Conservation (phyloP, 2,888 invertebrate species). For the Scaptomyza flava region DNA sequence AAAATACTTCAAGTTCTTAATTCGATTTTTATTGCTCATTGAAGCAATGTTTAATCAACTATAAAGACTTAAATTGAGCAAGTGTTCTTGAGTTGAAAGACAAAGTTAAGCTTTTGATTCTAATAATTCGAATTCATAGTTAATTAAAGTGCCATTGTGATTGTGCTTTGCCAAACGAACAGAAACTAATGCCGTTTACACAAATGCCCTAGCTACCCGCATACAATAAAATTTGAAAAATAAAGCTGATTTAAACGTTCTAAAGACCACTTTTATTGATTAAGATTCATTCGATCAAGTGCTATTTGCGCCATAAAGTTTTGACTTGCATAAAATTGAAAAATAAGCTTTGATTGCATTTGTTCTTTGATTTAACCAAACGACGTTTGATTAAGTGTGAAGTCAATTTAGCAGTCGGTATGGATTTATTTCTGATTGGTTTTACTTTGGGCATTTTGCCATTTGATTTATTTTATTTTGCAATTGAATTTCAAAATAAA, state of each 20-base stretch:
- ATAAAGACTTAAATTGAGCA: neutral
- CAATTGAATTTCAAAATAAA: conserved; percentile 50
- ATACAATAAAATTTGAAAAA: too few species aligned
- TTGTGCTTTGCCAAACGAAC: neutral
- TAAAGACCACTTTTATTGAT: neutral
- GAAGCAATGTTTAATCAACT: neutral
- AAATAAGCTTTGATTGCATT: conserved; percentile 7
- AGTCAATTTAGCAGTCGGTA: conserved; percentile 32
- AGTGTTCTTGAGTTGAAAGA: neutral
- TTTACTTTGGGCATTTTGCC: conserved; percentile 36
- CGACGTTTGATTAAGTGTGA: conserved; percentile 17
- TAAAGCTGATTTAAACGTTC: neutral
- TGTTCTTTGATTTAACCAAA: conserved; percentile 7
- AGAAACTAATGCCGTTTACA: too few species aligned
- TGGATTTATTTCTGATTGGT: conserved; percentile 16
- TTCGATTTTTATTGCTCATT: neutral
- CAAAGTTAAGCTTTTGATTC: neutral
- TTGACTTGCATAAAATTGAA: neutral
- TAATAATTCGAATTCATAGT: neutral
- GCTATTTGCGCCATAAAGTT: neutral
- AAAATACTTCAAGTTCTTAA: neutral
- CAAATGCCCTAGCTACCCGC: too few species aligned
- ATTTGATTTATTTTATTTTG: conserved; percentile 48
- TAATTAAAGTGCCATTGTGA: neutral
- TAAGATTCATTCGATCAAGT: neutral